Conservation (phyloP, 1,140 invertebrate genomes). For the Palaemon carinicauda region DNA sequence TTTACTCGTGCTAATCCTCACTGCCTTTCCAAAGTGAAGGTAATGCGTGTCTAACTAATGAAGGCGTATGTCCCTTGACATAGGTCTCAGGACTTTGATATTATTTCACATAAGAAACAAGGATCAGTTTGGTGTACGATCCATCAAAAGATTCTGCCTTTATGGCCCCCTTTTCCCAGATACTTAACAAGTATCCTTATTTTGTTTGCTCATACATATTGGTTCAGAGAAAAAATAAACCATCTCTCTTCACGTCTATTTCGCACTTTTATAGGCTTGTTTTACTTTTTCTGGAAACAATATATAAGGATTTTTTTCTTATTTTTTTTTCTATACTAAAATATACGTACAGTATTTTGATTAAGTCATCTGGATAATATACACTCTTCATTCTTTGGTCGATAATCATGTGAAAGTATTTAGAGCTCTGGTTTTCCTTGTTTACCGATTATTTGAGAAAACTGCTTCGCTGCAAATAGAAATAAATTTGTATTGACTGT, state of each 20-base stretch:
- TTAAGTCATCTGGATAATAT: too few relatives aligned
- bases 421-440: too few relatives aligned
- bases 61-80: background rate
- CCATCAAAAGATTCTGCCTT: background rate
- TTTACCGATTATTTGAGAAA: too few relatives aligned
- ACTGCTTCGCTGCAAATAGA: too few relatives aligned
- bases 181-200: slow-evolving; percentile 43
- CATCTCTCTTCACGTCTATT: background rate
- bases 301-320: too few relatives aligned
- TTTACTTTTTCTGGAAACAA: background rate
- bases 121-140: background rate
- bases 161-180: background rate
- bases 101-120: too few relatives aligned
- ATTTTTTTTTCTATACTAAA: too few relatives aligned
- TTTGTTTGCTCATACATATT: slow-evolving; percentile 31
- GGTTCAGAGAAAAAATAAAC: background rate
- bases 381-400: background rate
- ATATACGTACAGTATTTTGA: too few relatives aligned
- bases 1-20: slow-evolving; percentile 43
- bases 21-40: slow-evolving; percentile 36
- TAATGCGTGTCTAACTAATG: background rate
- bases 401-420: background rate
- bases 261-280: background rate
- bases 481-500: too few relatives aligned
- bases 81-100: too few relatives aligned